Base-by-base conservation (phyloP, 2,797 vertebrate genomes). In the Pantherophis alleghaniensis region DNA sequence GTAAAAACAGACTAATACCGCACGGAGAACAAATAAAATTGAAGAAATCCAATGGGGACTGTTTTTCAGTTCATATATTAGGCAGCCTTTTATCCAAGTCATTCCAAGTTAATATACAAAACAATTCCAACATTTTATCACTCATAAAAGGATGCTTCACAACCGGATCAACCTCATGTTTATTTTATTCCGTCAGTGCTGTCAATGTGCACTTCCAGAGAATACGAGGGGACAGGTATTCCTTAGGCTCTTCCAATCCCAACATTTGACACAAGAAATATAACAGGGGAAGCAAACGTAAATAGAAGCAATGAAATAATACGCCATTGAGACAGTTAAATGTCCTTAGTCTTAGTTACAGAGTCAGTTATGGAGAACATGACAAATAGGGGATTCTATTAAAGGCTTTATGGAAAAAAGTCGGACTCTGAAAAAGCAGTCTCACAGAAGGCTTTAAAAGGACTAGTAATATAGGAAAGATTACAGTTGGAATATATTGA, bases 51-150 rank as follows among this genome's bases (percentile, higher is more conserved):
- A 59, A 57, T 59, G 28, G 63, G n/a, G 16, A 91, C 0, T 92
- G 26, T 37, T 94, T 94, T 90, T 37, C 37, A 93, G 90, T 55
- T 20, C 61, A 91, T 91, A 89, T 2, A 5, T 91, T 86, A 20
- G 12, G 1, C 79, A 90, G 18, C 16, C 28, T 42, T 60, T 89
- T 66, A 55, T 18, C 26, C 59, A 0, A 0, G 5, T 88, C 0
- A 0, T 86, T 83, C 61, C 87, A 91, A 93, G 10, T 4, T 12
- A 92, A 32, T 37, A 18, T 86, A 28, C 1, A 53, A 92, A 22
- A 91, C 93, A 90, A 89, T 12, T 79, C 37, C 74, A 83, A 47
- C 10, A 24, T 47, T 83, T 47, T 83, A 83, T 47, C 74, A 47
- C 37, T 47, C 74, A 83, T 83, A 83, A 83, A 47, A 83, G 74